Percentiles rank a stretch among this genome's conserved stretches.
Evolutionary conservation across 2,888 invertebrate genomes (phyloP).

Genomic region (Aphelenchoides bicaudatus): DNA sequence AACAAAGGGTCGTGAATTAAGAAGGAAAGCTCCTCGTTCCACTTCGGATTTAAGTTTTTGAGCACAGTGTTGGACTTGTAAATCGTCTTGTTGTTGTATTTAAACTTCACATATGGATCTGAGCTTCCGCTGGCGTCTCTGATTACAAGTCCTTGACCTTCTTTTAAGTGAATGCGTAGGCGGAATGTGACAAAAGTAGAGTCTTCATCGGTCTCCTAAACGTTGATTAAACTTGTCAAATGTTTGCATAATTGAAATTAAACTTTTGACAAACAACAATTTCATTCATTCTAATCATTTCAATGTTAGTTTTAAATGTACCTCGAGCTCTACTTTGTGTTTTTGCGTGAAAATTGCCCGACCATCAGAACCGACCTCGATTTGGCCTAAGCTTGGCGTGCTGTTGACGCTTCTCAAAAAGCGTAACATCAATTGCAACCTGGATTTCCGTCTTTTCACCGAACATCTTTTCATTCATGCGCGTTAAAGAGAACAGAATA

Average conservation of each 20-base stretch:
- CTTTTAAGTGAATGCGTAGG: slow-evolving; percentile 51
- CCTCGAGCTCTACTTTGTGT: slow-evolving; percentile 20
- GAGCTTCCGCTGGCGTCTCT: slow-evolving; percentile 55
- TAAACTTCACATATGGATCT: slow-evolving; percentile 60
- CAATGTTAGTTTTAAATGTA: slow-evolving; percentile 17
- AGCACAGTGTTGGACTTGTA: slow-evolving; percentile 91
- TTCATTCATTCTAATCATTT: slow-evolving; percentile 19
- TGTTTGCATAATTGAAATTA: background rate
- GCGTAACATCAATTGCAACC: too few relatives aligned
- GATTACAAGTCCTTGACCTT: slow-evolving; percentile 54
- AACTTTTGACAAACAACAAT: background rate
- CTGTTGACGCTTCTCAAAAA: too few relatives aligned
- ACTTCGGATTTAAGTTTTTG: slow-evolving; percentile 89
- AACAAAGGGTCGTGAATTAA: slow-evolving; percentile 83
- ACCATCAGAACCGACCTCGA: slow-evolving; percentile 5
- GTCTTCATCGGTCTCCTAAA: slow-evolving; percentile 22
- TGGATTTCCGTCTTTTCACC: too few relatives aligned
- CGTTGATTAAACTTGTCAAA: background rate
- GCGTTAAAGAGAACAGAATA: too few relatives aligned
- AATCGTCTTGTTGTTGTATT: slow-evolving; percentile 68
- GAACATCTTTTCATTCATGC: too few relatives aligned
- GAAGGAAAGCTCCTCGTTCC: slow-evolving; percentile 92
- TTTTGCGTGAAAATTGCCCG: slow-evolving; percentile 10
- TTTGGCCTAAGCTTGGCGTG: background rate
- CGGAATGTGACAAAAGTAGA: slow-evolving; percentile 41